Base-by-base conservation (phyloP, 2,113 vertebrate species). In the Pollachius pollachius region DNA sequence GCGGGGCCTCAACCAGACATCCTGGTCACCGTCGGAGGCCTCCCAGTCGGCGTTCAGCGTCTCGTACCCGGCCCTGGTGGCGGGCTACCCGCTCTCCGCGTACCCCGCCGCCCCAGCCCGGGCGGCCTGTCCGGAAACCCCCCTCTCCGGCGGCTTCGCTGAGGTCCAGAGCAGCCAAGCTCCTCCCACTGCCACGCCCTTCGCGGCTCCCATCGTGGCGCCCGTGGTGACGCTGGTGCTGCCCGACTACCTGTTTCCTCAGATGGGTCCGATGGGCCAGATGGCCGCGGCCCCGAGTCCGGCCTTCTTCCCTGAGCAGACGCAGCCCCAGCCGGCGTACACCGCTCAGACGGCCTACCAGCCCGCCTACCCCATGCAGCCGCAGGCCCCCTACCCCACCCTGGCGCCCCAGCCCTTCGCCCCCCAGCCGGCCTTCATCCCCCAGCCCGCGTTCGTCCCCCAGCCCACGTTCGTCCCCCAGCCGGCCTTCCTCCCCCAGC, bases 201-300 rank as follows among this genome's bases (percentile, higher is more conserved):
- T 93, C 18, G 80, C 92, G 12, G 19, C 93, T 0, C 92, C 96
- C 3, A 67, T 95, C 69, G 88, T 95, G 78, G 91, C 96, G 4
- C 95, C 96, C 0, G 79, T 98, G 0, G 80, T 98, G 82, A 94
- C 96, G 0, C 77, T 97, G 1, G 91, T 98, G 77, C 80, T 96
- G 13, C 96, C 96, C 30, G 92, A 92, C 73, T 96, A 94, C 2
- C 19, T 94, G 65, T 94, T 93, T 65, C 89, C 89, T 17, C 86
- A 82, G 52, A 71, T 88, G 2, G 85, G 85, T 37, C 88, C 93
- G 6, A 2, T 48, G 41, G 41, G 41, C 12, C 41, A 0, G 41
- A 72, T 91, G 52, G 87, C 84, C 70, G 84, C 75, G 3, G 68
- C 71, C 25, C 78, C 92, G 1, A 88, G 90, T 70, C 87, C 90